Evolutionary conservation across 2,888 invertebrate genomes (phyloP).

Genomic region (Drosophila engyochracea): DNA sequence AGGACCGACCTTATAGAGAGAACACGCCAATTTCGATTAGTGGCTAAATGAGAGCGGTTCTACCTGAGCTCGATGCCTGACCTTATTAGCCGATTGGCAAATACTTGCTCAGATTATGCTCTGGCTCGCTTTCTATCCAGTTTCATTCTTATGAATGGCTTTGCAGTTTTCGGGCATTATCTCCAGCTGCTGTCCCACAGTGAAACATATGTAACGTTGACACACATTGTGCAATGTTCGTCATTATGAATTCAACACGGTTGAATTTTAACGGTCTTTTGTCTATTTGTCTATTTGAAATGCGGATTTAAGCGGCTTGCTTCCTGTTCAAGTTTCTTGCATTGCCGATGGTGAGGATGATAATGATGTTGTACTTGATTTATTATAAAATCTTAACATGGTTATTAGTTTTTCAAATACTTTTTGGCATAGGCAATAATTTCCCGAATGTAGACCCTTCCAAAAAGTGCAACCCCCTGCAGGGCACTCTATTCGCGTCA

Average conservation of each 20-base stretch:
- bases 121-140: background rate
- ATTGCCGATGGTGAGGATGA: constrained; percentile 26
- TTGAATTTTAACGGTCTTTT: constrained; percentile 29
- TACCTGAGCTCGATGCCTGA: constrained; percentile 19
- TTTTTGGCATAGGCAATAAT: constrained; percentile 68
- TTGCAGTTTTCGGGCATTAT: constrained; percentile 6
- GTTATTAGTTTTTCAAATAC: constrained; percentile 75
- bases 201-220: constrained; percentile 67
- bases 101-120: constrained; percentile 10
- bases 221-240: constrained; percentile 36
- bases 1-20: constrained; percentile 20
- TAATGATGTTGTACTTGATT: constrained; percentile 65
- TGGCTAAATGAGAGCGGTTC: constrained; percentile 18
- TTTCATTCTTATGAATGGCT: constrained; percentile 25
- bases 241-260: constrained; percentile 47
- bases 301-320: constrained; percentile 47
- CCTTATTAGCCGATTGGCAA: constrained; percentile 62
- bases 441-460: constrained; percentile 28
- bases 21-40: constrained; percentile 48
- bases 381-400: constrained; percentile 80
- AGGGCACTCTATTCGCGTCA: constrained; percentile 36
- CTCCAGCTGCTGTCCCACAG: constrained; percentile 34
- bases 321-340: constrained; percentile 28
- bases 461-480: constrained; percentile 50
- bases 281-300: constrained; percentile 65